Evolutionary conservation across 2,797 vertebrate genomes (phyloP).

Genomic region (Balearica regulorum): DNA sequence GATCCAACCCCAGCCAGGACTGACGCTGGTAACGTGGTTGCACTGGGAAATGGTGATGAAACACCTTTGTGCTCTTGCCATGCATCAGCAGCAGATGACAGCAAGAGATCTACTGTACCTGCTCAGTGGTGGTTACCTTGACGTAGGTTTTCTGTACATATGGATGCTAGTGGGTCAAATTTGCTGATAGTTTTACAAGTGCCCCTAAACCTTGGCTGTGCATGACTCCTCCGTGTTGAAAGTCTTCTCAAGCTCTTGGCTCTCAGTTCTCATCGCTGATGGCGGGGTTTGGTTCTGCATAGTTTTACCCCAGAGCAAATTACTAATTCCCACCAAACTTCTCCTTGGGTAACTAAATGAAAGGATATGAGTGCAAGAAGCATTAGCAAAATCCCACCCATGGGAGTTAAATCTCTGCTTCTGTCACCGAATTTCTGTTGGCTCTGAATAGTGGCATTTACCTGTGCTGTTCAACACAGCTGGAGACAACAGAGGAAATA

Average conservation of each 20-base stretch:
- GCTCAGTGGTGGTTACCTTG: not conserved
- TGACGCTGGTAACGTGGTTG: not conserved
- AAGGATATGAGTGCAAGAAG: not conserved
- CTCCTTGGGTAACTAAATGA: not conserved
- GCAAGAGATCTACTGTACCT: not conserved
- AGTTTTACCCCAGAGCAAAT: not conserved
- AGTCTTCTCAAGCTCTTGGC: not conserved
- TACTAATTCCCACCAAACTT: not conserved
- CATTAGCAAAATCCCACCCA: not conserved
- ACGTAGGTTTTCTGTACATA: rapidly evolving
- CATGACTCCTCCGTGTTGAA: rapidly evolving
- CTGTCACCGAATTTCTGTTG: not conserved
- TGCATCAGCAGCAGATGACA: not conserved
- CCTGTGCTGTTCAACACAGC: not conserved
- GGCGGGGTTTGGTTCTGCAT: not conserved
- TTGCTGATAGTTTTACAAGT: not conserved
- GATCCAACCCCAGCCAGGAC: not conserved
- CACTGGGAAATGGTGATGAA: not conserved
- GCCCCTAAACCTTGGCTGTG: not conserved
- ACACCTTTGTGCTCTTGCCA: rapidly evolving
- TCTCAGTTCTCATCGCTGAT: not conserved
- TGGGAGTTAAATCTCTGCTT: not conserved
- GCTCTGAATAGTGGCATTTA: not conserved
- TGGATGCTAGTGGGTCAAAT: not conserved
- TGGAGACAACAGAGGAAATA: not conserved